phyloP scores from a whole-genome alignment of 1,140 invertebrate genomes.

The Holcopasites calliopsidis region DNA sequence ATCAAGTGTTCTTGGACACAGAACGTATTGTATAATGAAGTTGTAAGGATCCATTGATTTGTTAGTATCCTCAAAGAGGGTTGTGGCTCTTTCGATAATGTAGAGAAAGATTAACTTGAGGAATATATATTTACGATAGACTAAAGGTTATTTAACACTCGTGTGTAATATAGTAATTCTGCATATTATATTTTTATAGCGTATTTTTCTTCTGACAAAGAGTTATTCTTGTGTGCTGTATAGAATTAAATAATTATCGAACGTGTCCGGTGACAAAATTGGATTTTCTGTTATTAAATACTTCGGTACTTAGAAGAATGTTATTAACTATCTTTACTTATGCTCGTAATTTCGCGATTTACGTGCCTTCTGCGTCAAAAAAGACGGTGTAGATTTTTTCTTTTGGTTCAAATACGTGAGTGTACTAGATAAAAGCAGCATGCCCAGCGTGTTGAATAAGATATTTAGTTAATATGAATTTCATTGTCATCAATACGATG shows the following conservation, averaged over 20 bases:
- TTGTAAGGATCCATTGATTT: not conserved
- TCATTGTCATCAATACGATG: not conserved
- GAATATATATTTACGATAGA: slow-evolving; percentile 23
- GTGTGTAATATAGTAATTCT: slow-evolving; percentile 44
- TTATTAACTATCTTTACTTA: not conserved
- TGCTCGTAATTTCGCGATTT: not conserved
- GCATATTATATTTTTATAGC: slow-evolving; percentile 66
- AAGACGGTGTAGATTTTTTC: too few species aligned
- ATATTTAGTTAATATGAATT: not conserved
- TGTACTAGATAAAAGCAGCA: too few species aligned
- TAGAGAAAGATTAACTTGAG: slow-evolving; percentile 33
- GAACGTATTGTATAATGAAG: not conserved
- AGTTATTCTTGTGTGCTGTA: slow-evolving; percentile 26
- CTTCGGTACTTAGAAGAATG: slow-evolving; percentile 13
- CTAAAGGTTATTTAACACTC: slow-evolving; percentile 2
- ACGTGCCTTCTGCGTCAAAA: too few species aligned
- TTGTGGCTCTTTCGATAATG: slow-evolving; percentile 47
- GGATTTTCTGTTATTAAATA: slow-evolving; percentile 35
- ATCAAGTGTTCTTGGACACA: slow-evolving; percentile 28
- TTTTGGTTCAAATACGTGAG: too few species aligned
- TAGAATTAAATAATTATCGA: slow-evolving; percentile 27
- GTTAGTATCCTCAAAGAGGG: slow-evolving; percentile 7
- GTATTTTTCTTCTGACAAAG: slow-evolving; percentile 8
- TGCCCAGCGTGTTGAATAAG: not conserved
- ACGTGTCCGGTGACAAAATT: not conserved